Evolutionary conservation across 2,888 invertebrate species (phyloP), one percentile per base, ranked within the genome.

Genomic region (Acleris laterana): DNA sequence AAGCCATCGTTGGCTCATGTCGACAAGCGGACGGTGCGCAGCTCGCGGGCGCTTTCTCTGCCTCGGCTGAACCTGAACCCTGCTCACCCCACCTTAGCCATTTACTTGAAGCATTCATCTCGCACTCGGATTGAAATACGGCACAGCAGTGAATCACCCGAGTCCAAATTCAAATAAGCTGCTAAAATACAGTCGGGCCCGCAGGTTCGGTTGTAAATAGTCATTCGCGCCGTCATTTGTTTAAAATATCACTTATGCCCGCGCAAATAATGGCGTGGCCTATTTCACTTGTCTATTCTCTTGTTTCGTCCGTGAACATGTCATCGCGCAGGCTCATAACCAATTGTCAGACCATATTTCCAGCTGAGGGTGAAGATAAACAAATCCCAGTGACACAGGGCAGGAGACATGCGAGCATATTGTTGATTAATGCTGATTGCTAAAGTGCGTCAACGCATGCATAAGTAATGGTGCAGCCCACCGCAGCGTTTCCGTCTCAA

Each of bases 361-460:
- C 83, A 82, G 85, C 85, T 85, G 83, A 82, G 76, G 74, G 77
- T 77, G 81, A 84, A 86, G 85, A 88, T 87, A 88, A 87, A 89
- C 88, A 90, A 90, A 87, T 89, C 87, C 87, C 81, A 83, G 77
- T 75, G 77, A 77, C 75, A 78, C 74, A 80, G 81, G 81, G 83
- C 80, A 80, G 78, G 81, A 85, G 87, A 87, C 88, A 84, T 82
- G 82, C 83, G 81, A 82, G 85, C 87, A 87, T 85, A 88, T 87
- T 83, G 87, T 85, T 91, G 92, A 92, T 90, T 85, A 90, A 92
- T 92, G 92, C 85, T 92, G 90, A 92, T 93, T 92, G 90, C 90
- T 90, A 88, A 89, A 90, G 87, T 87, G 86, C 88, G 86, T 87
- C 86, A 83, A 83, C 87, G 89, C 88, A 89, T 92, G 90, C 87